These are phyloP conservation scores for Meda fulgida DNA, from an alignment of 2,797 vertebrate species.

Conservation along the genomic window DNA sequence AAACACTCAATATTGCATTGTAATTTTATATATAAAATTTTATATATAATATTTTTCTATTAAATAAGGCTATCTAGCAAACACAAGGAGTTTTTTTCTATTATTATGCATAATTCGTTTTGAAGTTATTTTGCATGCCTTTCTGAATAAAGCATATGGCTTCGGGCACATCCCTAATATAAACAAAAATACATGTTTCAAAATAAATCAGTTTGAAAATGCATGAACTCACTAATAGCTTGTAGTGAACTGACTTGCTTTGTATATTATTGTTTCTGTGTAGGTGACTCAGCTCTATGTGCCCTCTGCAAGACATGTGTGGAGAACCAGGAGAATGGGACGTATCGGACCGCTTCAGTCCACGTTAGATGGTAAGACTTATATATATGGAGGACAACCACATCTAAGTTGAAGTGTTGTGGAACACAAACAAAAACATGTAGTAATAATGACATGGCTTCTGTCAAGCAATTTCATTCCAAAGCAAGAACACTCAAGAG, in stretches of 20 bases:
- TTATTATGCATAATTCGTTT: background rate
- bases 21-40: too few species aligned
- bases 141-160: background rate
- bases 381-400: background rate
- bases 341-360: slow-evolving; percentile 96
- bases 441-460: background rate
- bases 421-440: background rate
- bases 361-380: slow-evolving; percentile 88
- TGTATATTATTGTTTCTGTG: background rate
- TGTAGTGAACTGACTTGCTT: background rate
- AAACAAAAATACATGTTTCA: background rate
- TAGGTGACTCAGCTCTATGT: slow-evolving; percentile 98
- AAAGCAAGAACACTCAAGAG: slow-evolving; percentile 3
- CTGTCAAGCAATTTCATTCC: slow-evolving; percentile 19
- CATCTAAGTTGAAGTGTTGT: background rate
- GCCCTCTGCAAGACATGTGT: slow-evolving; percentile 91
- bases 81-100: background rate
- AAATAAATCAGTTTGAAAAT: background rate
- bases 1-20: background rate
- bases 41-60: background rate
- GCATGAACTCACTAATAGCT: background rate
- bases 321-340: slow-evolving; percentile 94
- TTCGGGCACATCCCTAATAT: background rate
- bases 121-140: background rate
- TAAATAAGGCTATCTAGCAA: background rate